Base-by-base conservation (phyloP, 1,140 invertebrate species). In the Sitobion miscanthi region DNA sequence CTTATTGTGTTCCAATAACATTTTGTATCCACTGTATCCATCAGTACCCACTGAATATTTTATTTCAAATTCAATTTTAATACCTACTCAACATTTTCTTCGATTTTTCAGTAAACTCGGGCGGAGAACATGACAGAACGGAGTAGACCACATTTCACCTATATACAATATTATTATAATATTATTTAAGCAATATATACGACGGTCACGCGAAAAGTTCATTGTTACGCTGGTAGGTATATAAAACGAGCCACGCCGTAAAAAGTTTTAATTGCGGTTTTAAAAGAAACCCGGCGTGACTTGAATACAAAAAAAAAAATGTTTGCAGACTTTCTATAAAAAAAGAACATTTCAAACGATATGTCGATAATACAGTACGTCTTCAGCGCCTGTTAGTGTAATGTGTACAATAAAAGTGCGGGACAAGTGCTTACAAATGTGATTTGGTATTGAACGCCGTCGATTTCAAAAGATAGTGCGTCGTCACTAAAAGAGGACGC, bases 231-330 rank as follows among this genome's bases (percentile, higher is more conserved):
- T 14, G 62, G 62, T 9, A 69, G 30, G 62, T 69, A 69, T 69
- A 69, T 17, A 69, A n/a, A 69, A 69, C 11, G 30, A 69, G 11
- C 30, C 62, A 69, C 30, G 30, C 62, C 62, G 4, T 69, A 69
- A n/a, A 69, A 69, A 69, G 62, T 69, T 69, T 69, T 69, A 69
- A 69, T 69, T 69, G 62, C 21, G 62, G 62, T 69, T n/a, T 69
- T n/a, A 69, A 69, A 69, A 69, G 30, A 69, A 69, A n/a, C 11
- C 30, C 14, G n/a, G 30, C 30, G 62, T 69, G 62, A 69, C 62
- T 69, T n/a, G n/a, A 69, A n/a, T 69, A 69, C 62, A 69, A n/a
- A 62, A 62, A 42, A 38, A 54, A 14, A 69, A 69, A 69, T n/a
- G 30, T 69, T n/a, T 69, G 30, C 14, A 69, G 30, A 69, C 30